phyloP scores from a whole-genome alignment of 2,888 invertebrate species.

The Acanthosepion esculentum region DNA sequence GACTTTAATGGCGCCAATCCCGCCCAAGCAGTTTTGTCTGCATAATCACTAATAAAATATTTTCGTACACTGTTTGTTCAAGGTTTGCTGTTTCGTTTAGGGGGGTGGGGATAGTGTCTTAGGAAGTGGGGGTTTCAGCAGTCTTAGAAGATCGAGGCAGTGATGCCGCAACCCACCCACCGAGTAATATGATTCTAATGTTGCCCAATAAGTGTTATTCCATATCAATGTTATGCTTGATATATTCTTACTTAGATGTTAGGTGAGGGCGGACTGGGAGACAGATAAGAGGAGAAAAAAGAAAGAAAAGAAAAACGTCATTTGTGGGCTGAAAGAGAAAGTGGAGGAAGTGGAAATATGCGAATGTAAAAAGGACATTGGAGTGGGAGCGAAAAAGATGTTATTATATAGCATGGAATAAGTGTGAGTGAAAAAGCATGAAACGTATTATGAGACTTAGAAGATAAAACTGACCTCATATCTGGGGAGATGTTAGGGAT shows the following conservation, averaged over 20 bases:
- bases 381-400: background rate
- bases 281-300: background rate
- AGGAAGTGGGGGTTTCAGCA: background rate
- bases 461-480: background rate
- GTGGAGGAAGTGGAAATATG: background rate
- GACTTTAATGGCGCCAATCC: constrained; percentile 9
- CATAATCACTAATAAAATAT: constrained; percentile 33
- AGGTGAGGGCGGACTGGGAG: background rate
- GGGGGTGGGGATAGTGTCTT: background rate
- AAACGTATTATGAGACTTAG: background rate
- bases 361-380: background rate
- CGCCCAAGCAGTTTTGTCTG: background rate
- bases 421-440: background rate
- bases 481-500: background rate
- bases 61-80: constrained; percentile 6
- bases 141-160: constrained; percentile 33
- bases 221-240: constrained; percentile 10
- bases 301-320: background rate
- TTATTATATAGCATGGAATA: background rate
- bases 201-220: constrained; percentile 13
- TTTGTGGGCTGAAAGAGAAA: background rate
- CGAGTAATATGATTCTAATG: constrained; percentile 33
- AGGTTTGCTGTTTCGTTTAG: background rate
- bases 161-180: constrained; percentile 11
- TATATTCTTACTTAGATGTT: constrained; percentile 33